Conservation (phyloP, 2,888 invertebrate genomes). For the Caenorhabditis virilis region DNA sequence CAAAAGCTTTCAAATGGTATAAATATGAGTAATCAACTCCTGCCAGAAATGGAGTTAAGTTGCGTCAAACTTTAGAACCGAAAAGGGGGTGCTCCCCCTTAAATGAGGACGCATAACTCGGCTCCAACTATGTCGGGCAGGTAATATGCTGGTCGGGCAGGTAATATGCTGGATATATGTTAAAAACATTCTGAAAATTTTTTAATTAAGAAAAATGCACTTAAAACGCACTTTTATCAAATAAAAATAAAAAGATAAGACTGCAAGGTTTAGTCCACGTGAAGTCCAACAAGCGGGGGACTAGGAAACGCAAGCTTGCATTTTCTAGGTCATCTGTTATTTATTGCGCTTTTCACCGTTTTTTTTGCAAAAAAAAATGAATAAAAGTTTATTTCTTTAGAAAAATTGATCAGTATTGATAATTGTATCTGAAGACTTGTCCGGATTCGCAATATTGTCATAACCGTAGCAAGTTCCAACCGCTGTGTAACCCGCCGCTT, state of each 20-base stretch:
- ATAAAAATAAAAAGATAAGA: too few relatives aligned
- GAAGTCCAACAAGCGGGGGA: neutral
- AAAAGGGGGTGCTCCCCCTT: too few relatives aligned
- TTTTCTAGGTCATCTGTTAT: too few relatives aligned
- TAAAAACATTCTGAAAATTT: conserved; percentile 3
- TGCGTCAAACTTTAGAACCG: too few relatives aligned
- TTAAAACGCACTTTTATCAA: neutral
- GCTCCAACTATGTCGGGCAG: too few relatives aligned
- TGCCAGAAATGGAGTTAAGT: too few relatives aligned
- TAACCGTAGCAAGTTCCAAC: conserved; percentile 26
- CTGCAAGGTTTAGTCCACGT: neutral
- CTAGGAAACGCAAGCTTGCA: neutral
- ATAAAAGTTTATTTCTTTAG: conserved; percentile 1
- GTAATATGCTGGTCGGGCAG: too few relatives aligned
- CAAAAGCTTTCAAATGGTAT: too few relatives aligned
- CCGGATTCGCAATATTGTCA: conserved; percentile 2
- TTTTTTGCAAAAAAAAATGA: neutral
- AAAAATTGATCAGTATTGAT: neutral
- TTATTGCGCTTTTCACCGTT: neutral
- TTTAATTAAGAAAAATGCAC: neutral
- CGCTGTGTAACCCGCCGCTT: conserved; percentile 3
- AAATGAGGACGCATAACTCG: too few relatives aligned
- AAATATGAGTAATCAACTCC: too few relatives aligned
- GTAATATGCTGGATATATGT: conserved; percentile 6
- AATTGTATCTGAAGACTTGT: neutral